These are phyloP conservation scores for Apeltes quadracus DNA, from an alignment of 2,113 vertebrate genomes.

Conservation along the genomic window DNA sequence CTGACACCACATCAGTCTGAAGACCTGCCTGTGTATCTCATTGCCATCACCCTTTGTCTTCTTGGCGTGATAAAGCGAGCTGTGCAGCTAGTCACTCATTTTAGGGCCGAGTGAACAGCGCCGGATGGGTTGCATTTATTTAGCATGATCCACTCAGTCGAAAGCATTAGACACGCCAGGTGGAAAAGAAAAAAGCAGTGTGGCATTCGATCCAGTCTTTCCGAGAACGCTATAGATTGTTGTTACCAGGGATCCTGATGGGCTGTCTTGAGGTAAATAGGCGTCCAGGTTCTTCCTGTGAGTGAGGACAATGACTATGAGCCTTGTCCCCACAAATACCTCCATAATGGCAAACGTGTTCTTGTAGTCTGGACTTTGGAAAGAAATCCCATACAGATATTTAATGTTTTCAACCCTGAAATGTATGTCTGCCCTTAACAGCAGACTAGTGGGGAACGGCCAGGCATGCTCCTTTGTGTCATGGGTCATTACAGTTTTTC, in stretches of 20 bases:
- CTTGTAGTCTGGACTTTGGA: not conserved
- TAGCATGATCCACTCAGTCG: conserved; percentile 22
- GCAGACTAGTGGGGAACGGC: not conserved
- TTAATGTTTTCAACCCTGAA: not conserved
- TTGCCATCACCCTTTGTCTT: conserved; percentile 7
- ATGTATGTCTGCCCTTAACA: not conserved
- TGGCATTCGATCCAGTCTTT: conserved; percentile 12
- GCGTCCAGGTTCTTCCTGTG: conserved; percentile 9
- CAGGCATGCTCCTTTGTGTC: not conserved
- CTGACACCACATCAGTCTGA: conserved; percentile 15
- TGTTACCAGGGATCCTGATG: conserved; percentile 1
- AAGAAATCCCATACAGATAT: not conserved
- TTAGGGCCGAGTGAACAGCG: not conserved
- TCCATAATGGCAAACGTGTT: not conserved
- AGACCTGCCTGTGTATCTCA: not conserved
- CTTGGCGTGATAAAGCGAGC: conserved; percentile 8
- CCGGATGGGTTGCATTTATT: conserved; percentile 31
- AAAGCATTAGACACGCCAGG: conserved; percentile 13
- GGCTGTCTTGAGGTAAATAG: conserved; percentile 12
- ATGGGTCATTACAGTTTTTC: not conserved
- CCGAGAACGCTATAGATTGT: conserved; percentile 21
- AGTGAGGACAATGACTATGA: conserved; percentile 3
- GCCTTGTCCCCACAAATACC: conserved; percentile 9
- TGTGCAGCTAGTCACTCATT: conserved; percentile 17
- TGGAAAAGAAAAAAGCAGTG: conserved; percentile 2